Evolutionary conservation across 1,140 invertebrate species (phyloP), one percentile per base, ranked within the genome.

Genomic region (Lepidostoma basale): DNA sequence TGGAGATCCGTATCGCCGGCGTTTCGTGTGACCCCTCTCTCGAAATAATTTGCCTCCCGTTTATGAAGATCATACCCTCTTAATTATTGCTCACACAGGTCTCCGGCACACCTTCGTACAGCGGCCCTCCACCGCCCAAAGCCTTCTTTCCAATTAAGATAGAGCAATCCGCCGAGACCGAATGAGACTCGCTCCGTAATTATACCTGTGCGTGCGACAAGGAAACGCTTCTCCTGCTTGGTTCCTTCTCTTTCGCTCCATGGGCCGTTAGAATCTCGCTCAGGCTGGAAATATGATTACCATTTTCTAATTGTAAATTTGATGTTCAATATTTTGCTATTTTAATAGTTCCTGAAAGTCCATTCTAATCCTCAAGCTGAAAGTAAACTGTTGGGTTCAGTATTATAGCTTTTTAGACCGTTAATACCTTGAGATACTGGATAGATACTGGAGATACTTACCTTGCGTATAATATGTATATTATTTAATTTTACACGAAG

Each of bases 111-210:
- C 20, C 39, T 63, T 30, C 54, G 14, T 3, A 36, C 44, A 44
- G 26, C 22, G 40, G 22, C 3, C 23, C 22, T 25, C 44, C 14
- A 33, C 42, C 39, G 28, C 40, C 42, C 26, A 49, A 49, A 49
- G 44, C 42, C 44, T 63, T 63, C 60, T 63, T 63, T 40, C 63
- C 63, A 66, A 66, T 66, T 66, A 66, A 66, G 63, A 66, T 58
- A 54, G 30, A 54, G 44, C 22, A 52, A 66, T 66, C 63, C 47
- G 1, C 30, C 12, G 63, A 66, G 63, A 66, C 47, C 49, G 30
- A 56, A 56, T 56, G 47, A 39, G 40, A 39, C 33, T 42, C 20
- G 18, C 14, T 42, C 47, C 36, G 10, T 49, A 65, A 65, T 62
- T 62, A 62, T 25, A 47, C 39, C 30, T 26, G 60, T 54, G 62